Evolutionary conservation across 2,797 vertebrate genomes (phyloP).

Genomic region (Cheirogaleus major): DNA sequence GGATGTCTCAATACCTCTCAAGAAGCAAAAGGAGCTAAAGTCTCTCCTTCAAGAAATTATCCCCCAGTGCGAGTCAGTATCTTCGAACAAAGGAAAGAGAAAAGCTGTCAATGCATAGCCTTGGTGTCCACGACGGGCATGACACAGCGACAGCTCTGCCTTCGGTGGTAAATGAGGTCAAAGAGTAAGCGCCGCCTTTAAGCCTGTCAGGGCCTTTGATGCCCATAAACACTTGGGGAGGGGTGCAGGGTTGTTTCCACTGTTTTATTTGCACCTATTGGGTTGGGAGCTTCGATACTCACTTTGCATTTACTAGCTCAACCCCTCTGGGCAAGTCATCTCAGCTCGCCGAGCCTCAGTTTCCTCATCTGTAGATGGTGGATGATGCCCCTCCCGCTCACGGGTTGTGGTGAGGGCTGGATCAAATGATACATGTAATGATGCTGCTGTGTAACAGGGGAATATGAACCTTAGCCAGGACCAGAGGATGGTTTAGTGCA

Average conservation of each 20-base stretch:
- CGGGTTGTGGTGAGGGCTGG: neutral
- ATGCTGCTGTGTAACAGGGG: neutral
- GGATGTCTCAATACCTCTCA: neutral
- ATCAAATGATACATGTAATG: accelerated
- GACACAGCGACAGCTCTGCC: neutral
- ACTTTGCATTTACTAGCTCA: neutral
- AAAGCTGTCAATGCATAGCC: neutral
- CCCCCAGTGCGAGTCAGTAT: neutral
- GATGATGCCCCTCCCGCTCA: neutral
- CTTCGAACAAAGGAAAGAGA: neutral
- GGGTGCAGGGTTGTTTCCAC: neutral
- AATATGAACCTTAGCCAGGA: neutral
- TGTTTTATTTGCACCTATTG: neutral
- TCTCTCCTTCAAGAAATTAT: neutral
- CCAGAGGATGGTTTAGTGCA: neutral
- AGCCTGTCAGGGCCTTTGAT: accelerated
- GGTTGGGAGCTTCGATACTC: neutral
- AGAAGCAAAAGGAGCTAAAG: neutral
- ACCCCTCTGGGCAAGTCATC: neutral
- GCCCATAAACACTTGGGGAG: neutral
- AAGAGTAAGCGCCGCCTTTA: accelerated
- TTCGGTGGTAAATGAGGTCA: neutral
- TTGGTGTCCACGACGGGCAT: neutral
- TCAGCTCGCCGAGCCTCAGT: neutral
- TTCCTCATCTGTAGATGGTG: neutral